A percentile compares a stretch with the other conserved stretches of the same genome.
Conservation (phyloP, 2,113 vertebrate genomes). For the Channa argus region DNA sequence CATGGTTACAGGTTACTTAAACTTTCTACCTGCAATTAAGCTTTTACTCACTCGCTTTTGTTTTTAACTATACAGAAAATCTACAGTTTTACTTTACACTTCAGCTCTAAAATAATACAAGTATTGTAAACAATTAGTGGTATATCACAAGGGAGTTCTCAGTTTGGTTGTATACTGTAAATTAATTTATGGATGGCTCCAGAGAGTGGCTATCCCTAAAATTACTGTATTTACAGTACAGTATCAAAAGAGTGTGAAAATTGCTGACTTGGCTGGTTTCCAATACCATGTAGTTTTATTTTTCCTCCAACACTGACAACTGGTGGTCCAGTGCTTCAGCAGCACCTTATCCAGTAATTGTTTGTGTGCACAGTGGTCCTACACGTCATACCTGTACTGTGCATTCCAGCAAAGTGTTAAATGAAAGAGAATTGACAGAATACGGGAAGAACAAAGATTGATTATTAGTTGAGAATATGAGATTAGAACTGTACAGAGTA, state of each 20-base stretch:
- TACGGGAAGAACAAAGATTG: slow-evolving; percentile 2
- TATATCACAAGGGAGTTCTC: too few relatives aligned
- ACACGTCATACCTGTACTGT: slow-evolving; percentile 14
- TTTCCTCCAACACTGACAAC: slow-evolving; percentile 14
- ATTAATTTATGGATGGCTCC: not conserved
- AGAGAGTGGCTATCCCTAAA: slow-evolving; percentile 19
- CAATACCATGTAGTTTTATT: slow-evolving; percentile 21
- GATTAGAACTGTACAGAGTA: slow-evolving; percentile 43
- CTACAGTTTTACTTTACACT: too few relatives aligned
- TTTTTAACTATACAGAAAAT: too few relatives aligned
- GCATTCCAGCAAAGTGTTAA: slow-evolving; percentile 14
- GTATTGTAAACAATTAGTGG: too few relatives aligned
- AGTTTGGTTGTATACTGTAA: too few relatives aligned
- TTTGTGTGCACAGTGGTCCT: not conserved
- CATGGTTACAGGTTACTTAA: too few relatives aligned
- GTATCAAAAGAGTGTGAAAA: slow-evolving; percentile 30
- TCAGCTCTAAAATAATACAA: too few relatives aligned
- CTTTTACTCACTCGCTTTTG: too few relatives aligned
- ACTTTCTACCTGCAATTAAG: too few relatives aligned
- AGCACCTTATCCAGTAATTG: slow-evolving; percentile 9
- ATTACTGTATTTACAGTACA: not conserved
- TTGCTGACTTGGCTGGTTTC: slow-evolving; percentile 12
- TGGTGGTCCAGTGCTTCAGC: slow-evolving; percentile 9
- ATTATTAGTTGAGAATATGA: slow-evolving; percentile 46
- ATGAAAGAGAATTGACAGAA: slow-evolving; percentile 30